Evolutionary conservation across 2,888 invertebrate genomes (phyloP).

Genomic region (Poecilus cupreus): DNA sequence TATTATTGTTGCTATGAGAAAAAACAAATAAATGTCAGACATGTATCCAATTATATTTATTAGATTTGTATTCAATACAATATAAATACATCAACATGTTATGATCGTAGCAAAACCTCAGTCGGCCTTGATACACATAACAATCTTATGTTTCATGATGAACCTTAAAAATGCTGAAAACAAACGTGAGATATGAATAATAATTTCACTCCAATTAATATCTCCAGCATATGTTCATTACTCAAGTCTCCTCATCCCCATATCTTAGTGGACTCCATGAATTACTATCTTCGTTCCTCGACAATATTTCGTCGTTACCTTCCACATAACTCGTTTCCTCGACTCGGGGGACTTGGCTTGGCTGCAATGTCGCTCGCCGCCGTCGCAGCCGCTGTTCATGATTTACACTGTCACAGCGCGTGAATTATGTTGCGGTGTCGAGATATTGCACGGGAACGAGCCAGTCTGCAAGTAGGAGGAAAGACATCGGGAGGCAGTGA

Average conservation of each 20-base stretch:
- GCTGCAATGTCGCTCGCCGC: constrained; percentile 23
- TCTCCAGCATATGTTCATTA: background rate
- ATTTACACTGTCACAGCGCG: constrained; percentile 48
- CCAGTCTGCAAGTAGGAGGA: background rate
- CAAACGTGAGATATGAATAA: too few relatives aligned
- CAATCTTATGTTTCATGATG: too few relatives aligned
- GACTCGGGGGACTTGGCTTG: constrained; percentile 10
- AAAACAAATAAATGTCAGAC: too few relatives aligned
- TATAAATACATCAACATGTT: too few relatives aligned
- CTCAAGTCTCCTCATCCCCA: background rate
- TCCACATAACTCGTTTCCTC: constrained; percentile 32
- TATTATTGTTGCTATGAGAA: too few relatives aligned
- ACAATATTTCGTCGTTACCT: constrained; percentile 38
- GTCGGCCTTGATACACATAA: too few relatives aligned
- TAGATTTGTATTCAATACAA: too few relatives aligned
- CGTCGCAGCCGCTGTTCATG: constrained; percentile 21
- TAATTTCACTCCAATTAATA: too few relatives aligned
- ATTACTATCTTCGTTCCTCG: background rate
- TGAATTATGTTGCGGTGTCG: constrained; percentile 52
- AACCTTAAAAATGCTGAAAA: too few relatives aligned
- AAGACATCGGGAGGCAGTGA: background rate
- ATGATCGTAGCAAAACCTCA: too few relatives aligned
- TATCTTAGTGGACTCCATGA: background rate
- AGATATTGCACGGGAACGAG: constrained; percentile 37
- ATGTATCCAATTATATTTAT: too few relatives aligned